Evolutionary conservation across 2,888 invertebrate genomes (phyloP).

Genomic region (Mayetiola destructor): DNA sequence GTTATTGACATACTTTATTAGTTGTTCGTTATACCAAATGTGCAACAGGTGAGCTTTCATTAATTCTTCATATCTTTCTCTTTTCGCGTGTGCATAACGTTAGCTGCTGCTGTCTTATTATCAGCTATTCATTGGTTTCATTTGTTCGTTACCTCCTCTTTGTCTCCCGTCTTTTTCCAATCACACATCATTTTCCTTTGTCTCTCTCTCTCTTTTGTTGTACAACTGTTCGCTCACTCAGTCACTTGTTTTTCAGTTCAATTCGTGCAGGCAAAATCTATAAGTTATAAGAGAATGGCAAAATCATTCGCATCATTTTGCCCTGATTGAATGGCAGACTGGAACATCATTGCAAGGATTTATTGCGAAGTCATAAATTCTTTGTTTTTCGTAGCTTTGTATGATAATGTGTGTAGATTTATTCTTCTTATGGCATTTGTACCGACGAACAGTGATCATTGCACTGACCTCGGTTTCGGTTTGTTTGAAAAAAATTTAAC

Average conservation of each 20-base stretch:
- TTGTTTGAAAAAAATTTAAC: too few species aligned
- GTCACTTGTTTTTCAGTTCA: too few species aligned
- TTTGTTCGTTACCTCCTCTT: background rate
- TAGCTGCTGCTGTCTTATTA: background rate
- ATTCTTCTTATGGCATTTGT: too few species aligned
- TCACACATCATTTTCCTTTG: background rate
- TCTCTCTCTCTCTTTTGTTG: background rate
- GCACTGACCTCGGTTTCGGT: too few species aligned
- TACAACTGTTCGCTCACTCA: too few species aligned
- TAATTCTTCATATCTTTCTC: too few species aligned
- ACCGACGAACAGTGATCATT: too few species aligned
- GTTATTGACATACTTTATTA: slow-evolving; percentile 3
- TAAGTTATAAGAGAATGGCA: too few species aligned
- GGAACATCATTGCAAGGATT: background rate
- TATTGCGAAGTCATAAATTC: background rate
- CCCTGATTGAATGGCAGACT: background rate
- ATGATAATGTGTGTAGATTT: background rate
- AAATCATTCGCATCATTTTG: background rate
- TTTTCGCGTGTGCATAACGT: too few species aligned
- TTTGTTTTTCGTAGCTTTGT: background rate
- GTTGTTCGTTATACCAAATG: background rate
- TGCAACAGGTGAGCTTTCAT: slow-evolving; percentile 5
- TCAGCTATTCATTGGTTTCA: background rate
- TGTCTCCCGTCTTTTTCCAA: background rate
- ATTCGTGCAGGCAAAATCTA: too few species aligned